phyloP scores from a whole-genome alignment of 2,113 vertebrate species.

The Lagenorhynchus albirostris region DNA sequence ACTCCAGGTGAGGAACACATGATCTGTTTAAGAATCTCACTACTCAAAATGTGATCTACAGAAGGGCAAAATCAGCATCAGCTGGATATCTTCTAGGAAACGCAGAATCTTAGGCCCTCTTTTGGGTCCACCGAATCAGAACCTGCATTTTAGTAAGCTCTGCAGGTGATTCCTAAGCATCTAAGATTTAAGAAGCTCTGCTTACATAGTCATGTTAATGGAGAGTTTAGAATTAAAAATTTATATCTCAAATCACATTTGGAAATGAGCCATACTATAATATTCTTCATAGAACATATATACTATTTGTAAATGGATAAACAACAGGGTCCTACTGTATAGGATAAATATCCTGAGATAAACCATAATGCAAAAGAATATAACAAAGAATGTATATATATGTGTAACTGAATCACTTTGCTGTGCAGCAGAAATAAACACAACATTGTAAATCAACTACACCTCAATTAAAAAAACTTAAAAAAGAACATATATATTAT shows the following conservation, averaged over 20 bases:
- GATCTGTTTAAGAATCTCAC: background rate
- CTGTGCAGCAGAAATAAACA: background rate
- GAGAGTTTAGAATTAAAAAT: background rate
- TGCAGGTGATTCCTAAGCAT: background rate
- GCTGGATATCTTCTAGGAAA: background rate
- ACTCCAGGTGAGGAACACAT: background rate
- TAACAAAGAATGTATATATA: background rate
- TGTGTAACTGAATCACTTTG: no score
- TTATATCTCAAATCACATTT: background rate
- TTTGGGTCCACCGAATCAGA: background rate
- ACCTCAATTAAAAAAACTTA: background rate
- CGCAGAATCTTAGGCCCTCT: background rate
- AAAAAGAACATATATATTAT: background rate
- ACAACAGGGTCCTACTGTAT: background rate
- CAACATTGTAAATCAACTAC: background rate
- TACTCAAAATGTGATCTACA: background rate
- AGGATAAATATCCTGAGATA: background rate
- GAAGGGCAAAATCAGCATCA: fast-evolving
- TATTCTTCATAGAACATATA: background rate
- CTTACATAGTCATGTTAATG: background rate
- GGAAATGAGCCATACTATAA: background rate
- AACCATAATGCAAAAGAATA: background rate
- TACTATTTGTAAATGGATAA: background rate
- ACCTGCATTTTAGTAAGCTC: background rate
- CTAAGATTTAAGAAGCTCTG: background rate